Percentiles rank a stretch among this genome's conserved stretches.
phyloP scores from a whole-genome alignment of 2,888 invertebrate genomes.

The Agrotis clavis region DNA sequence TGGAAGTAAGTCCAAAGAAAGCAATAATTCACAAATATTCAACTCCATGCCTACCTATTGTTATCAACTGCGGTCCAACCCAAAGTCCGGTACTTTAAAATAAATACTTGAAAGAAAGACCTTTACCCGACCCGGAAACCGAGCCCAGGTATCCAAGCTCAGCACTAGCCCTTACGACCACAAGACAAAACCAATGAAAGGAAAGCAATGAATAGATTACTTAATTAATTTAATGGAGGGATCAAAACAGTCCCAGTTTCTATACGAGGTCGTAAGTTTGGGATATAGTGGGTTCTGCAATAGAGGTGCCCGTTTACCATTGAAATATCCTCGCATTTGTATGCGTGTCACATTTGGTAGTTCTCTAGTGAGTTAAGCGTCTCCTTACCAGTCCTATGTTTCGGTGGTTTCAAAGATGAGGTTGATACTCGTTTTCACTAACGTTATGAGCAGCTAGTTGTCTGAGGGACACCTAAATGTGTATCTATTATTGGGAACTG shows the following conservation, averaged over 20 bases:
- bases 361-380: slow-evolving; percentile 52
- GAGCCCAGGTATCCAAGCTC: neutral
- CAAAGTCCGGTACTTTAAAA: no score
- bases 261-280: slow-evolving; percentile 46
- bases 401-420: slow-evolving; percentile 33
- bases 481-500: no score
- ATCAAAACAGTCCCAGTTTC: slow-evolving; percentile 27
- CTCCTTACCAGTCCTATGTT: slow-evolving; percentile 42
- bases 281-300: slow-evolving; percentile 37
- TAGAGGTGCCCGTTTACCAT: slow-evolving; percentile 44
- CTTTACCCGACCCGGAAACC: neutral
- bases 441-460: no score
- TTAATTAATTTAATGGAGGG: slow-evolving; percentile 42
- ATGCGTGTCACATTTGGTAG: slow-evolving; percentile 48
- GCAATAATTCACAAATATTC: no score
- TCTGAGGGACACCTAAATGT: no score
- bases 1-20: no score
- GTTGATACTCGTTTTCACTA: slow-evolving; percentile 1
- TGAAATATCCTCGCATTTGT: slow-evolving; percentile 54
- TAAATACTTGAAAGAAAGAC: neutral
- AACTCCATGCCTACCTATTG: no score
- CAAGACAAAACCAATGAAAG: slow-evolving; percentile 2
- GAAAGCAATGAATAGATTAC: neutral
- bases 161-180: neutral
- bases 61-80: no score